Evolutionary conservation across 2,797 vertebrate genomes (phyloP).

Genomic region (Spinus pinus): DNA sequence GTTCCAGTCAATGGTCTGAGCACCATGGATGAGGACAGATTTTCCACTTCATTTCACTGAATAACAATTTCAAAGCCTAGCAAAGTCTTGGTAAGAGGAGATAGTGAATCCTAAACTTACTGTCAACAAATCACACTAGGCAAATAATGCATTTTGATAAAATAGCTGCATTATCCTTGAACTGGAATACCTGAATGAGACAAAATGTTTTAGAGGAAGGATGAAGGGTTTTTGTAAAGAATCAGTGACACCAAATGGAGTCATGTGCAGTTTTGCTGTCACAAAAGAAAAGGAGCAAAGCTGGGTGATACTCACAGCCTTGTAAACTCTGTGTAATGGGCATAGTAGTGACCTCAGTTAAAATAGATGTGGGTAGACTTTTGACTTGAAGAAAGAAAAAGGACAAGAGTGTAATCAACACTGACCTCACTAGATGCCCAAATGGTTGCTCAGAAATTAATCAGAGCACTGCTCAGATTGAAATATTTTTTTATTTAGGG

Average conservation of each 20-base stretch:
- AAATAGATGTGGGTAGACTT: neutral
- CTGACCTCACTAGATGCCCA: neutral
- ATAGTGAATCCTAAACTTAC: constrained; percentile 24
- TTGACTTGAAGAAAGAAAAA: neutral
- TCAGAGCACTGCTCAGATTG: neutral
- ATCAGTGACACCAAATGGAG: neutral
- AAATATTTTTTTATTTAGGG: neutral
- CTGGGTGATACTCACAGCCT: neutral
- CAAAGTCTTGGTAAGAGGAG: constrained; percentile 37
- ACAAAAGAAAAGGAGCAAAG: neutral
- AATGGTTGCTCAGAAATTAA: neutral
- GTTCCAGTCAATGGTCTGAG: constrained; percentile 54
- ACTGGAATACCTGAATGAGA: constrained; percentile 43
- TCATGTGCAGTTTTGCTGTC: neutral
- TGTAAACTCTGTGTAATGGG: neutral
- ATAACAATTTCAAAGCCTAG: constrained; percentile 59
- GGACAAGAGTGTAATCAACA: neutral
- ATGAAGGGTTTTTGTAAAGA: neutral
- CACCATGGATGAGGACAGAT: constrained; percentile 54
- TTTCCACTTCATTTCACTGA: constrained; percentile 71
- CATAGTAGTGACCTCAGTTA: neutral
- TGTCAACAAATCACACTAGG: constrained; percentile 15
- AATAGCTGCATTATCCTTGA: constrained; percentile 35
- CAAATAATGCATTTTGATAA: constrained; percentile 41
- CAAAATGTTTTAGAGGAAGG: constrained; percentile 6